Conservation (phyloP, 2,797 vertebrate species). For the Sitta carolinensis region DNA sequence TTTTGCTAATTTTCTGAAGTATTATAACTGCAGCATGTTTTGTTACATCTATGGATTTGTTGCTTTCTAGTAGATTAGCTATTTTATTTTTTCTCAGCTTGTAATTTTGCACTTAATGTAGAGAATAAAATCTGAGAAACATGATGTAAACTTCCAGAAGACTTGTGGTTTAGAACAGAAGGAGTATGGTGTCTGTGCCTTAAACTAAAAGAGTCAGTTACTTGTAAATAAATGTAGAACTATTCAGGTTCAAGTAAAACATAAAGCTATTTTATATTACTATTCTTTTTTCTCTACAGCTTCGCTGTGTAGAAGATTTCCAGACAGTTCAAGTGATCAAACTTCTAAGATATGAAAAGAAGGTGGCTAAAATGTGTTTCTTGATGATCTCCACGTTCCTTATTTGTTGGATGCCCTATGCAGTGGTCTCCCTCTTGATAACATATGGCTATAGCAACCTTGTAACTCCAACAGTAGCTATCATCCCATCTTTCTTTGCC, state of each 20-base stretch:
- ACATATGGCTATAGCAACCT: constrained; percentile 83
- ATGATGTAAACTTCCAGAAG: not conserved
- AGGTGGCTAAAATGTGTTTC: constrained; percentile 90
- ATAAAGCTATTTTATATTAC: not conserved
- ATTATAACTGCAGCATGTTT: not conserved
- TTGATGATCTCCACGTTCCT: constrained; percentile 90
- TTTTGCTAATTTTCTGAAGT: not conserved
- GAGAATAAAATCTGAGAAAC: not conserved
- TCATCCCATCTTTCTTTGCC: constrained; percentile 89
- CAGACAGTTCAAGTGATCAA: constrained; percentile 90
- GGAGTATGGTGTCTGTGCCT: not conserved
- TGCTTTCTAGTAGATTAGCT: not conserved
- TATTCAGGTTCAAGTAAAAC: not conserved
- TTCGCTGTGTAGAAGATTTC: constrained; percentile 87
- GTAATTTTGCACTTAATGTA: not conserved
- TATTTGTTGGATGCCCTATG: constrained; percentile 90
- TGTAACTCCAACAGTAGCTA: constrained; percentile 85
- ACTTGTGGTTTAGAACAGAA: not conserved
- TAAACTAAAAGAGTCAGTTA: not conserved
- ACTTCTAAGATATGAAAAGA: constrained; percentile 90
- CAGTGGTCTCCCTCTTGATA: constrained; percentile 86
- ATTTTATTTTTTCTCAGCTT: not conserved
- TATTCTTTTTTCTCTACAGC: constrained; percentile 70
- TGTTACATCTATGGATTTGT: not conserved
- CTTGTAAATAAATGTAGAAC: not conserved